phyloP scores from a whole-genome alignment of 2,113 vertebrate genomes.

The Neolamprologus brichardi region DNA sequence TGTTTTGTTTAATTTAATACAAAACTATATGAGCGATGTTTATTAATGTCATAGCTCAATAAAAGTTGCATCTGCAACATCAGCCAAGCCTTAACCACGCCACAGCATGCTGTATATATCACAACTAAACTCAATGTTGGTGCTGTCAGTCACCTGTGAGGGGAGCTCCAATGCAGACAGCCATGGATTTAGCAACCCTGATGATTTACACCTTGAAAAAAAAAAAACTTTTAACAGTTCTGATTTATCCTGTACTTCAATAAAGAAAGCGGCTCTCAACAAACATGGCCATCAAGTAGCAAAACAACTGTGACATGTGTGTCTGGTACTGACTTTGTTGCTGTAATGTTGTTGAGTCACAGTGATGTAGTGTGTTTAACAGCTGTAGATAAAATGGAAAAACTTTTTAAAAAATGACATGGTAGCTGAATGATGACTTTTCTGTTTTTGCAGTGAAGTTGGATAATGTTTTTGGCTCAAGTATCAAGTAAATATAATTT shows the following conservation, averaged over 20 bases:
- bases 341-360: not conserved
- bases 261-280: not conserved
- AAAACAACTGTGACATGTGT: not conserved
- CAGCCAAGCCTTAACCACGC: not conserved
- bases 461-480: not conserved
- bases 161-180: not conserved
- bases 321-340: not conserved
- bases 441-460: not conserved
- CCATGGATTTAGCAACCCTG: not conserved
- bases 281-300: not conserved
- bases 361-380: not conserved
- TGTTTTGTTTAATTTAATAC: not conserved
- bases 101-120: not conserved
- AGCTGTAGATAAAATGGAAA: not conserved
- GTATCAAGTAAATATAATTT: not conserved
- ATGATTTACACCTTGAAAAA: not conserved
- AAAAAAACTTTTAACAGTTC: not conserved
- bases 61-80: not conserved
- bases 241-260: not conserved
- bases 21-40: not conserved
- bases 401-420: not conserved
- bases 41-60: not conserved
- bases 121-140: not conserved
- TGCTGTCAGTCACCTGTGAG: not conserved
- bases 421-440: not conserved